Evolutionary conservation across 2,888 invertebrate species (phyloP), one percentile per base, ranked within the genome.

Genomic region (Nowickia ferox): DNA sequence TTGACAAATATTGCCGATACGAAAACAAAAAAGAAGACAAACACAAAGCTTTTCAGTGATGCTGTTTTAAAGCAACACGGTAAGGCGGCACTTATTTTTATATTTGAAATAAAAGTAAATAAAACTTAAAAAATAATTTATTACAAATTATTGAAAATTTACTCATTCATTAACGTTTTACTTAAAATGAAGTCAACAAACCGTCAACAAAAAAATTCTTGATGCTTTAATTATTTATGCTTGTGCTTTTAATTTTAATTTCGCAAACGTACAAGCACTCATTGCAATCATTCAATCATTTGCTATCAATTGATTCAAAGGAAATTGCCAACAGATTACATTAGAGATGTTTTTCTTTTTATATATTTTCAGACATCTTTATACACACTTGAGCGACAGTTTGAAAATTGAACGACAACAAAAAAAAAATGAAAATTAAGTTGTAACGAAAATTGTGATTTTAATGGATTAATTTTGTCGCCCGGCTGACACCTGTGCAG

Each of bases 321-420:
- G 78, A 84, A 84, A 84, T 84, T 84, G 84, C 53, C 22, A 74
- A 68, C 59, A 78, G 51, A 61, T 84, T 51, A 40, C 55, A 55
- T 84, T 84, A 63, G 19, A 51, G 30, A 42, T 9, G 22, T 44
- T 59, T 77, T 40, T 15, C 51, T 42, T 48, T 13, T 19, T 8
- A 42, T 30, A 17, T 17, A 46, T 74, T 66, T 74, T 51, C 11
- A 38, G n/a, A 10, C 9, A 53, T 53, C 9, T 44, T 46, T 8
- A n/a, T 22, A 65, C 65, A 65, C 65, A 65, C 65, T 46, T 46
- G 30, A 65, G 17, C 22, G 30, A 65, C 46, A 46, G 4, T 8
- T 61, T n/a, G 65, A 30, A 22, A 13, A 42, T 44, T 13, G 13
- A 42, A 38, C 1, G 40, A 17, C 48, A 44, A n/a, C n/a, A 8